A percentile compares a stretch with the other conserved stretches of the same genome.
phyloP scores from a whole-genome alignment of 2,888 invertebrate genomes.

The Leptinotarsa tumamoca region DNA sequence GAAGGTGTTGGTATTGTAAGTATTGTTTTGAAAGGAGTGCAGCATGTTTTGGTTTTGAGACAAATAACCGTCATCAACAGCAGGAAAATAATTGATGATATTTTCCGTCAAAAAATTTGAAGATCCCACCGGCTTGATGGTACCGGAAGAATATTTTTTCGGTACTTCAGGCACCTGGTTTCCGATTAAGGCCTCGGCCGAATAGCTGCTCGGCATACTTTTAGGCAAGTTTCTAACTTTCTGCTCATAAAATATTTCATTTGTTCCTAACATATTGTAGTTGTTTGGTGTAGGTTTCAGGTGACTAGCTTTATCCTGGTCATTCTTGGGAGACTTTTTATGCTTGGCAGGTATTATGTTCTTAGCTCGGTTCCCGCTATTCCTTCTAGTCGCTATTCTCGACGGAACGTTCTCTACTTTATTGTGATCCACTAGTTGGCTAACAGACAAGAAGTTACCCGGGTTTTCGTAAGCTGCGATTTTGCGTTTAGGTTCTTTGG shows the following conservation, averaged over 20 bases:
- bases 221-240: slow-evolving; percentile 53
- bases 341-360: slow-evolving; percentile 32
- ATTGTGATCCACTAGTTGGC: slow-evolving; percentile 73
- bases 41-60: slow-evolving; percentile 58
- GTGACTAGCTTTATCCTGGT: slow-evolving; percentile 34
- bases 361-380: slow-evolving; percentile 56
- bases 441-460: slow-evolving; percentile 72
- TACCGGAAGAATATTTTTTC: slow-evolving; percentile 50
- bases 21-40: slow-evolving; percentile 52
- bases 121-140: slow-evolving; percentile 58
- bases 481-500: slow-evolving; percentile 45
- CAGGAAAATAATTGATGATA: slow-evolving; percentile 63
- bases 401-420: slow-evolving; percentile 58
- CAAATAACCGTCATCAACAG: slow-evolving; percentile 62
- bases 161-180: slow-evolving; percentile 53
- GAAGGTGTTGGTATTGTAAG: slow-evolving; percentile 57
- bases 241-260: slow-evolving; percentile 49
- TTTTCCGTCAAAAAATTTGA: slow-evolving; percentile 61
- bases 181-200: slow-evolving; percentile 65
- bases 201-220: slow-evolving; percentile 62
- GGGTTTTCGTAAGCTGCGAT: slow-evolving; percentile 58
- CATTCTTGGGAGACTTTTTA: slow-evolving; percentile 40
- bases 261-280: slow-evolving; percentile 19
- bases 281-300: slow-evolving; percentile 31
- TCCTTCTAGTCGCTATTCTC: slow-evolving; percentile 56